phyloP scores from a whole-genome alignment of 2,797 vertebrate genomes.

The Agapornis canus region DNA sequence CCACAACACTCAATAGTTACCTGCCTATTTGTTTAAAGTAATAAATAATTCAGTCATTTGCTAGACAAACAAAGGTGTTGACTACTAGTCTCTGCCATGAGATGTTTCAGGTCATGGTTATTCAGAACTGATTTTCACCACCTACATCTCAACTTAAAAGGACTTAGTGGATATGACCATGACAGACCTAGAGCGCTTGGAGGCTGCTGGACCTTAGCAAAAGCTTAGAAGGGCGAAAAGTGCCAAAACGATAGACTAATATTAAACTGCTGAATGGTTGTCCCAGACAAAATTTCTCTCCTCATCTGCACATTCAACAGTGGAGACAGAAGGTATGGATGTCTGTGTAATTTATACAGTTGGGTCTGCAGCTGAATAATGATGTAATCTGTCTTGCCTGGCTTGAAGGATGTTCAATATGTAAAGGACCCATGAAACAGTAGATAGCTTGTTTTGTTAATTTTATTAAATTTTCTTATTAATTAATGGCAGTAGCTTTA shows the following conservation, averaged over 20 bases:
- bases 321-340: not conserved
- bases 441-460: not conserved
- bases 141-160: not conserved
- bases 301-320: not conserved
- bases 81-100: not conserved
- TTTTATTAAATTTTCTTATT: not conserved
- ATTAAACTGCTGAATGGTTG: not conserved
- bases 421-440: not conserved
- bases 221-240: not conserved
- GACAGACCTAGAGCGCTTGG: not conserved
- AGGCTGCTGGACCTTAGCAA: not conserved
- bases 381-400: not conserved
- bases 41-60: not conserved
- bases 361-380: not conserved
- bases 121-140: not conserved
- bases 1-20: not conserved
- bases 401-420: not conserved
- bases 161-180: not conserved
- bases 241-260: not conserved
- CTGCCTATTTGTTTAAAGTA: not conserved
- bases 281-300: not conserved
- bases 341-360: not conserved
- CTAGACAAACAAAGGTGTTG: not conserved
- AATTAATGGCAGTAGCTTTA: slow-evolving; percentile 7
- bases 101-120: not conserved